Conservation (phyloP, 1,140 invertebrate genomes). For the Drosophila auraria region DNA sequence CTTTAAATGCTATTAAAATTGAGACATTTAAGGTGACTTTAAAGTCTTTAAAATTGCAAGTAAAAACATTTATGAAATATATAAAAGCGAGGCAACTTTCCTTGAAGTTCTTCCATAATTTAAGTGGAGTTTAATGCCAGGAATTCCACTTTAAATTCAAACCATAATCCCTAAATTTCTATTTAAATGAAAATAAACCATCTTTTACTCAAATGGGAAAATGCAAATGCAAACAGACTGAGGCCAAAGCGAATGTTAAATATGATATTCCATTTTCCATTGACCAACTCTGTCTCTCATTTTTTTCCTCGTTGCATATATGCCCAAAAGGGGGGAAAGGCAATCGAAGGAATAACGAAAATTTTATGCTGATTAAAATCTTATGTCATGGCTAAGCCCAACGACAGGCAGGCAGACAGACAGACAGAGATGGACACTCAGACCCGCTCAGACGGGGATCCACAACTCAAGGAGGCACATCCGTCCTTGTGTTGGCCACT, state of each 20-base stretch:
- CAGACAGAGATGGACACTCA: constrained; percentile 17
- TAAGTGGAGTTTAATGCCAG: background rate
- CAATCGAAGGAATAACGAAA: constrained; percentile 55
- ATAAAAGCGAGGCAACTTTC: background rate
- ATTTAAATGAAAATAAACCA: constrained; percentile 6
- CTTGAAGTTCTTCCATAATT: background rate
- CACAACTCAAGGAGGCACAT: constrained; percentile 59
- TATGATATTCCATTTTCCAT: constrained; percentile 49
- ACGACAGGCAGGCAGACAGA: constrained; percentile 30
- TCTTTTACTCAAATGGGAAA: background rate
- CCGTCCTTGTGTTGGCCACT: constrained; percentile 59
- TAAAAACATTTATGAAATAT: too few relatives aligned
- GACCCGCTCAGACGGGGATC: constrained; percentile 10
- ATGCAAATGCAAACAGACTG: constrained; percentile 20
- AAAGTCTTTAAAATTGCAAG: background rate
- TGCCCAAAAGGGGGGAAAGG: constrained; percentile 23
- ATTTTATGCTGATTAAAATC: constrained; percentile 82
- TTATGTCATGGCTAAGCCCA: constrained; percentile 58
- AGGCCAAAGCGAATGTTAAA: constrained; percentile 36
- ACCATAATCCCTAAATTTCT: background rate
- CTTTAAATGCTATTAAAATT: background rate
- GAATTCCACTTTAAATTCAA: background rate
- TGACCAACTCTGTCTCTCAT: constrained; percentile 24
- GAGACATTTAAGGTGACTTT: too few relatives aligned
- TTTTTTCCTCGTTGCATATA: background rate